phyloP scores from a whole-genome alignment of 2,113 vertebrate species.

The Oncorhynchus gorbuscha region DNA sequence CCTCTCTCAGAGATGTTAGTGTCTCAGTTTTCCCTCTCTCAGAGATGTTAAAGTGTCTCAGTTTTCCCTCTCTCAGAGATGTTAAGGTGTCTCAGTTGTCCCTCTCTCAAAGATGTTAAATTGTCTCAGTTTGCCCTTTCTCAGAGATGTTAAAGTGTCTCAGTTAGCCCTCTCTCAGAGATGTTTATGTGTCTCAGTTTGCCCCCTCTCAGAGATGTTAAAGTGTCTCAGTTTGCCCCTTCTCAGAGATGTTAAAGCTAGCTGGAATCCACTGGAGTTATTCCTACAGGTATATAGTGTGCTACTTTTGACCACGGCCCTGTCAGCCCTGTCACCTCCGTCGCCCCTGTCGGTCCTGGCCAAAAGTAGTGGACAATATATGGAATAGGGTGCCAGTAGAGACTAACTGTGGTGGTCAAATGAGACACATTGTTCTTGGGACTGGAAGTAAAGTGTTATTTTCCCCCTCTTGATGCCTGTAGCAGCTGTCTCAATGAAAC shows the following conservation, averaged over 20 bases:
- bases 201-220: constrained; percentile 17
- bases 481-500: constrained; percentile 56
- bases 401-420: constrained; percentile 11
- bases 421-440: constrained; percentile 50
- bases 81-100: constrained; percentile 34
- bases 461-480: constrained; percentile 31
- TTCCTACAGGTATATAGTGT: too few species aligned
- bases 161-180: too few species aligned
- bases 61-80: constrained; percentile 22
- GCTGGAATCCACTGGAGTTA: constrained; percentile 38
- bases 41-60: constrained; percentile 49
- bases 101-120: constrained; percentile 49
- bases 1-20: constrained; percentile 45
- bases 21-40: background rate
- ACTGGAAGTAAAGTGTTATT: constrained; percentile 10
- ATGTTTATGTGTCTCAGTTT: constrained; percentile 35
- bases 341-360: too few species aligned
- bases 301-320: too few species aligned
- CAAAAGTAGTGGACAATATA: too few species aligned
- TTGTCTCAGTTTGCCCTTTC: background rate
- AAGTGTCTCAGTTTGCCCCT: constrained; percentile 43
- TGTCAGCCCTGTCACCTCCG: too few species aligned
- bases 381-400: too few species aligned
- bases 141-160: constrained; percentile 49
- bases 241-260: constrained; percentile 55